Base-by-base conservation (phyloP, 2,888 invertebrate genomes). In the Osedax fenrisi region DNA sequence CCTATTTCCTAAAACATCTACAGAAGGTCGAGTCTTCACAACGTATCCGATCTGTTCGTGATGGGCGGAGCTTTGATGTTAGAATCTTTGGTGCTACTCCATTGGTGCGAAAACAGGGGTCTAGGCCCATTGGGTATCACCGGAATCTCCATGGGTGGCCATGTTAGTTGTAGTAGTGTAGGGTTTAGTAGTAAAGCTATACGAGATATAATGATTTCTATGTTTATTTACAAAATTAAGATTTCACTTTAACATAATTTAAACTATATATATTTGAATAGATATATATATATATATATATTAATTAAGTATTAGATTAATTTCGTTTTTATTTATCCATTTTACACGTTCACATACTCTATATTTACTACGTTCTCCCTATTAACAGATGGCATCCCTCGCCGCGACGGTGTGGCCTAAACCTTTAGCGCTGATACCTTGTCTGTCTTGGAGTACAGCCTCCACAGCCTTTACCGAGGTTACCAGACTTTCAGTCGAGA, bases 41-140 rank as follows among this genome's bases (percentile, higher is more conserved):
- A 96, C 86, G 96, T 97, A 2, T 92, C 93, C 23, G 97, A 98
- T 84, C 91, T 98, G 83, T 96, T 98, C 87, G 92, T 97, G 78
- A 98, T 98, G 97, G 97, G 97, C 75, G 96, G 94, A 64, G 93
- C 95, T 82, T 87, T 98, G 76, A 91, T 97, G 78, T 87, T 96
- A 80, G 98, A 98, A 86, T 90, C 92, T 0, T 86, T 94, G 79
- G 94, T 91, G 70, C 86, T 98, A 78, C 88, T 97, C 78, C 90
- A 94, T 85, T 97, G 95, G 95, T 92, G 93, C 84, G 92, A 94
- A 85, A 87, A 89, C 74, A 89, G 91, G 82, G 95, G 94, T 17
- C 90, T 78, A 76, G 94, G 94, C 13, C 96, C 97, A 0, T 87
- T 97, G 24, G 95, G 94, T 72, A 88, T 97, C 73, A 93, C 94